A percentile compares a stretch with the other conserved stretches of the same genome.
These are phyloP conservation scores for Balearica regulorum DNA, from an alignment of 2,797 vertebrate species.

Conservation along the genomic window DNA sequence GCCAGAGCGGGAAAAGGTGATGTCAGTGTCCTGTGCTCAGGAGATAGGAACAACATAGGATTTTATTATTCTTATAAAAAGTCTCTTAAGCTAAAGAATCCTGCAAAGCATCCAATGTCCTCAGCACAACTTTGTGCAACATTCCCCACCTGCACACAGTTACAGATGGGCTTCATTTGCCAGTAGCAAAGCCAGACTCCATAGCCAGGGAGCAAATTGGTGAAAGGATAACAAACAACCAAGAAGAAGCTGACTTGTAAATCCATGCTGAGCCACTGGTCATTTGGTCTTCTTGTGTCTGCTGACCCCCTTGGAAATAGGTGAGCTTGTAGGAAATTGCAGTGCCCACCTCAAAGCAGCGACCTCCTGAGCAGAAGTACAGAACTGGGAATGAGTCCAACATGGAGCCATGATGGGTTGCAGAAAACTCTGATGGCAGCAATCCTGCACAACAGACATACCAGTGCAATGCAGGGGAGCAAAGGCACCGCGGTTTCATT, in stretches of 20 bases:
- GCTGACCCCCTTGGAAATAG: background rate
- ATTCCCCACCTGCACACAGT: background rate
- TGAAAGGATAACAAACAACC: background rate
- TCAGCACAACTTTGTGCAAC: background rate
- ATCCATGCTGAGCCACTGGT: background rate
- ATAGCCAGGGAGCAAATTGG: background rate
- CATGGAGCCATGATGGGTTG: fast-evolving
- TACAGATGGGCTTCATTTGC: background rate
- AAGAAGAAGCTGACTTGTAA: background rate
- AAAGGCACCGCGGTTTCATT: background rate
- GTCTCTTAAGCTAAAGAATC: background rate
- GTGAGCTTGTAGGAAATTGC: background rate
- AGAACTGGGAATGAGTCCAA: background rate
- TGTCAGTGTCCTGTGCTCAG: background rate
- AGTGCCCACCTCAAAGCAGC: background rate
- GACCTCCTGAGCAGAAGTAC: background rate
- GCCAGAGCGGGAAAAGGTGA: background rate
- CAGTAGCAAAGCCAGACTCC: background rate
- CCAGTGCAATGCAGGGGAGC: background rate
- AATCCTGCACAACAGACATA: background rate
- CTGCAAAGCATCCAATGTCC: background rate
- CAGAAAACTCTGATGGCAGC: background rate
- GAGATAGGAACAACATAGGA: background rate
- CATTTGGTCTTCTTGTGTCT: background rate
- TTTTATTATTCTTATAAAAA: background rate